Evolutionary conservation across 2,888 invertebrate species (phyloP).

Genomic region (Apotomis betuletana): DNA sequence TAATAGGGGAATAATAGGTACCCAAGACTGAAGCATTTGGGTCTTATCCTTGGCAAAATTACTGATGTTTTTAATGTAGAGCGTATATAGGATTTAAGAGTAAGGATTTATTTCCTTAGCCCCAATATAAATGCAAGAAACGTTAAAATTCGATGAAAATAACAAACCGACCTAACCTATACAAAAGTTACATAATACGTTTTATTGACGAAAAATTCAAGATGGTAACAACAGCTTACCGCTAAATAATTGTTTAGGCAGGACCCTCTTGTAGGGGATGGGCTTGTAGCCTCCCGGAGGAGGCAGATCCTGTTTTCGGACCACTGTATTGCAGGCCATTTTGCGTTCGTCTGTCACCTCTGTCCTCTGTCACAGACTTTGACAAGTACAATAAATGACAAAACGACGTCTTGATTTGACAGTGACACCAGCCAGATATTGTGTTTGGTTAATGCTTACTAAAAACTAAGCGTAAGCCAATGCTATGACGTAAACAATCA

Average conservation of each 20-base stretch:
- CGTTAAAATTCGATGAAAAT: no score
- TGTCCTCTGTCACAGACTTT: neutral
- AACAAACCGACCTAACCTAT: slow-evolving; percentile 58
- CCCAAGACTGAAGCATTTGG: no score
- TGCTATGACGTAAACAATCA: neutral
- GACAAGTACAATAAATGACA: slow-evolving; percentile 22
- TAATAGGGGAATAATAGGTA: no score
- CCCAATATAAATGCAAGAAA: no score
- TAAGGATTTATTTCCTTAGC: no score
- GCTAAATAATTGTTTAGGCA: slow-evolving; percentile 87
- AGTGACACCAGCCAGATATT: slow-evolving; percentile 4
- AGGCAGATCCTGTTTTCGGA: slow-evolving; percentile 92
- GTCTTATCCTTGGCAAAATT: no score
- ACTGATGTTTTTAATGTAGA: no score
- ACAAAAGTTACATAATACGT: slow-evolving; percentile 69
- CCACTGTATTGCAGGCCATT: slow-evolving; percentile 64
- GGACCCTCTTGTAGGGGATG: slow-evolving; percentile 88
- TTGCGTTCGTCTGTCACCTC: slow-evolving; percentile 46
- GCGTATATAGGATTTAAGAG: no score
- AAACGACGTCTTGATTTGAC: slow-evolving; percentile 7
- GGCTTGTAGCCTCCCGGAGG: slow-evolving; percentile 95
- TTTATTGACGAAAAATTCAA: slow-evolving; percentile 25
- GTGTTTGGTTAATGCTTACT: slow-evolving; percentile 14
- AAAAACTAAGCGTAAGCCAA: no score
- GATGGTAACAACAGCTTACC: slow-evolving; percentile 75